Evolutionary conservation across 2,888 invertebrate genomes (phyloP), one percentile per base, ranked within the genome.

Genomic region (Heliconius aoede): DNA sequence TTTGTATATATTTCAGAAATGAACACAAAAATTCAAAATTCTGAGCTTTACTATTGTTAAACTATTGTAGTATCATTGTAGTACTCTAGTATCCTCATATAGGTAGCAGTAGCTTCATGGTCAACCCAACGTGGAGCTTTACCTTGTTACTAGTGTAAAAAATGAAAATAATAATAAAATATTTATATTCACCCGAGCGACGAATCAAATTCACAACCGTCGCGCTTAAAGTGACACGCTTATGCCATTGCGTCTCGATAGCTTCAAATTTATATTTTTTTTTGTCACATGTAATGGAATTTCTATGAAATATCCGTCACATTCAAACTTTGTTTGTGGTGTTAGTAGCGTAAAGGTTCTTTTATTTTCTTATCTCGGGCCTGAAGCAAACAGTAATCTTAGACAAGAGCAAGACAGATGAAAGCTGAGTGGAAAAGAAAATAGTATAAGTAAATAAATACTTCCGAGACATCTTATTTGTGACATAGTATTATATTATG

Each of bases 311-410:
- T 67, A 65, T 67, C 1, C n/a, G 3, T 67, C 26, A 40, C 8
- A 46, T 46, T 18, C 26, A 40, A 4, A 58, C n/a, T n/a, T 58
- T 58, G 28, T 73, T 73, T 73, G 24, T 68, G 32, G 32, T 5
- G 32, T 32, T 32, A 1, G 32, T 32, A 32, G 15, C n/a, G 51
- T 26, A 21, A 30, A n/a, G 32, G 51, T 61, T 24, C 68, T 73
- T 72, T 73, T 76, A 58, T 68, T 68, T 76, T 30, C 11, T 30
- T 67, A 72, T 60, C 51, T 58, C 15, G 21, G 55, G 62, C 68
- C 58, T 40, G 46, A 55, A 74, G 72, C 73, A 79, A 74, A 77
- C 68, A 79, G 77, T 77, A 77, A 79, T 79, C 72, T 73, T 72
- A 79, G 77, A 79, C 72, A 72, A 73, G 67, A 73, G 77, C 72